Evolutionary conservation across 2,888 invertebrate species (phyloP).

Genomic region (Mechanitis messenoides): DNA sequence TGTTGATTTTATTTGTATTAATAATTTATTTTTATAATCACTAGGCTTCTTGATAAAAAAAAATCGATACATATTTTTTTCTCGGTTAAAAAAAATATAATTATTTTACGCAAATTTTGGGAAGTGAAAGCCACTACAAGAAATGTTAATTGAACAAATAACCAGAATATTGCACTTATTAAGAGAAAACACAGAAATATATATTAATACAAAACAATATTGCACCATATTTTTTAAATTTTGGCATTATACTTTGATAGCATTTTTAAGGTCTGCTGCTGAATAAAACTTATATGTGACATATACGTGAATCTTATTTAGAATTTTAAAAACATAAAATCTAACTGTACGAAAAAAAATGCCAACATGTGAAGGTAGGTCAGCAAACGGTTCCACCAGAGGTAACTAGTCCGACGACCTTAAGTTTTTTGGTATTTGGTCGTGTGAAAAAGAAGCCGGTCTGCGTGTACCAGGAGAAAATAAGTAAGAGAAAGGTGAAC

Average conservation of each 20-base stretch:
- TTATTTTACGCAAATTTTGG: not conserved
- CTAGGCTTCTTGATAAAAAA: too few relatives aligned
- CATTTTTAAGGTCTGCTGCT: too few relatives aligned
- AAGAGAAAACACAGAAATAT: too few relatives aligned
- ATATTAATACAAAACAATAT: too few relatives aligned
- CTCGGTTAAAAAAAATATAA: too few relatives aligned
- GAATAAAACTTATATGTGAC: constrained; percentile 49
- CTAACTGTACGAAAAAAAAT: constrained; percentile 68
- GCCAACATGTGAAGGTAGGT: constrained; percentile 71
- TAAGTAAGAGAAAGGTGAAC: constrained; percentile 64
- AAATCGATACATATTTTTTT: not conserved
- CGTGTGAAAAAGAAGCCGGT: constrained; percentile 56
- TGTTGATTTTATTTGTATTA: too few relatives aligned
- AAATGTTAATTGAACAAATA: too few relatives aligned
- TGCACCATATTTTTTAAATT: not conserved
- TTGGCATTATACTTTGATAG: too few relatives aligned
- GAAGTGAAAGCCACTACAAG: too few relatives aligned
- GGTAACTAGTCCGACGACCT: constrained; percentile 53
- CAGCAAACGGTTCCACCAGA: constrained; percentile 67
- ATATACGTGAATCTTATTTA: constrained; percentile 53
- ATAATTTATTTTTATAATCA: too few relatives aligned
- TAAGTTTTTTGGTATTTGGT: constrained; percentile 49
- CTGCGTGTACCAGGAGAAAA: constrained; percentile 61
- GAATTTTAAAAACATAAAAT: constrained; percentile 66
- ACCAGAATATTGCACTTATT: too few relatives aligned